A percentile compares a stretch with the other conserved stretches of the same genome.
phyloP scores from a whole-genome alignment of 2,888 invertebrate species.

The Andrena camellia region DNA sequence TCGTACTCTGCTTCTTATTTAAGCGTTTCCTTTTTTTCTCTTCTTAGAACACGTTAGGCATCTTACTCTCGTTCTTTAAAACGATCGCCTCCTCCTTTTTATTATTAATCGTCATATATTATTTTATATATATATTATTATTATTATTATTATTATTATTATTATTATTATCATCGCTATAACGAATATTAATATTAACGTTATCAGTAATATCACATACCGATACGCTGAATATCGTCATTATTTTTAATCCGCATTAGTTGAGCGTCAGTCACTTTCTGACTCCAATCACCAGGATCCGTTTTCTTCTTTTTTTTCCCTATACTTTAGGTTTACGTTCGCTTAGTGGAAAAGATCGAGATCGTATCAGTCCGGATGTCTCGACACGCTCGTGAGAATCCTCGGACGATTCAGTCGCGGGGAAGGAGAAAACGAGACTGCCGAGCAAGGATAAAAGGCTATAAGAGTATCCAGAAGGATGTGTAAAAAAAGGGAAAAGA shows the following conservation, averaged over 20 bases:
- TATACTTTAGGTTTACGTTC: slow-evolving; percentile 59
- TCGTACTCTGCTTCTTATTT: slow-evolving; percentile 63
- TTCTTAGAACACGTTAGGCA: slow-evolving; percentile 54
- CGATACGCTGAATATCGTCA: slow-evolving; percentile 43
- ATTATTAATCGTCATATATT: slow-evolving; percentile 54
- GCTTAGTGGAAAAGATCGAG: slow-evolving; percentile 57
- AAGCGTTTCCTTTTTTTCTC: slow-evolving; percentile 54
- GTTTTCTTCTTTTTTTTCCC: slow-evolving; percentile 43
- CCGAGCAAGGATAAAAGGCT: not conserved
- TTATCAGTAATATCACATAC: slow-evolving; percentile 47
- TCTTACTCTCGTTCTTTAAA: slow-evolving; percentile 57
- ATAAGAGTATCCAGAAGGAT: not conserved
- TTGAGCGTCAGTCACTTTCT: slow-evolving; percentile 46
- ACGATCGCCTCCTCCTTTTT: slow-evolving; percentile 51
- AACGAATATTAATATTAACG: slow-evolving; percentile 55
- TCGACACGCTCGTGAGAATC: slow-evolving; percentile 50
- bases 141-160: slow-evolving; percentile 61
- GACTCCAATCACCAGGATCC: slow-evolving; percentile 43
- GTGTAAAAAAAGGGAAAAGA: not conserved
- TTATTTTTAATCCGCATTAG: slow-evolving; percentile 38
- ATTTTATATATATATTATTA: slow-evolving; percentile 60
- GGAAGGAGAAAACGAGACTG: not conserved
- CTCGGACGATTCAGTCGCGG: slow-evolving; percentile 25
- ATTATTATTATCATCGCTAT: slow-evolving; percentile 58
- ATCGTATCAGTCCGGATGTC: slow-evolving; percentile 67